These are phyloP conservation scores for Iselma pallidipennis DNA, from an alignment of 2,888 invertebrate species.

Conservation along the genomic window DNA sequence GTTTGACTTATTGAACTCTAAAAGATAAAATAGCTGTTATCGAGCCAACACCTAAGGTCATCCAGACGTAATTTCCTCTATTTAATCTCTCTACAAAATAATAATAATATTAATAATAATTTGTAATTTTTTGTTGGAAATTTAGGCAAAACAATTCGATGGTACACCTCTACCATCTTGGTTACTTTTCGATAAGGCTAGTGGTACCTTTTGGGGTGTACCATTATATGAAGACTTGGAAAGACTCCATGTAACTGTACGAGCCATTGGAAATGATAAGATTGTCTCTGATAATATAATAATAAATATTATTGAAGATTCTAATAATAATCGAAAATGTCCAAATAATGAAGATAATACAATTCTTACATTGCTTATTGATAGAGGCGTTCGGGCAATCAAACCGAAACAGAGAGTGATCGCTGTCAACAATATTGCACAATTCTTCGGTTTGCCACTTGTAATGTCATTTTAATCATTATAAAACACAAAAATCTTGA, in stretches of 20 bases:
- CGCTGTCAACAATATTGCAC: slow-evolving; percentile 72
- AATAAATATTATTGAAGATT: slow-evolving; percentile 62
- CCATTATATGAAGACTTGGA: slow-evolving; percentile 72
- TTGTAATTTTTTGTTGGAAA: slow-evolving; percentile 5
- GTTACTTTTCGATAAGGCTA: slow-evolving; percentile 71
- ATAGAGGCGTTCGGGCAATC: slow-evolving; percentile 67
- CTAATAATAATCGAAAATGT: slow-evolving; percentile 41
- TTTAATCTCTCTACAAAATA: neutral
- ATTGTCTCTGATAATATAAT: slow-evolving; percentile 68
- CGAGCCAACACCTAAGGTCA: neutral
- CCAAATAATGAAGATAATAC: slow-evolving; percentile 49
- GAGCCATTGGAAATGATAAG: slow-evolving; percentile 55
- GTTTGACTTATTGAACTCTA: neutral
- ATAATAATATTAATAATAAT: neutral
- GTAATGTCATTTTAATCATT: slow-evolving; percentile 55
- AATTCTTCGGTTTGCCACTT: slow-evolving; percentile 69
- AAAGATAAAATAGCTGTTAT: neutral
- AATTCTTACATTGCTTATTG: slow-evolving; percentile 69
- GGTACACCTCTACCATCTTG: slow-evolving; percentile 63
- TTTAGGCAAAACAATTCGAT: slow-evolving; percentile 54
- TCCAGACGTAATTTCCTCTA: neutral
- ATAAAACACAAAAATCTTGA: neutral
- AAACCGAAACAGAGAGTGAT: slow-evolving; percentile 67
- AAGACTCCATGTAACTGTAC: slow-evolving; percentile 66
- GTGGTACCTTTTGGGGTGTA: slow-evolving; percentile 74